These are phyloP conservation scores for Formica selysi DNA, from an alignment of 1,140 invertebrate species.

Conservation along the genomic window DNA sequence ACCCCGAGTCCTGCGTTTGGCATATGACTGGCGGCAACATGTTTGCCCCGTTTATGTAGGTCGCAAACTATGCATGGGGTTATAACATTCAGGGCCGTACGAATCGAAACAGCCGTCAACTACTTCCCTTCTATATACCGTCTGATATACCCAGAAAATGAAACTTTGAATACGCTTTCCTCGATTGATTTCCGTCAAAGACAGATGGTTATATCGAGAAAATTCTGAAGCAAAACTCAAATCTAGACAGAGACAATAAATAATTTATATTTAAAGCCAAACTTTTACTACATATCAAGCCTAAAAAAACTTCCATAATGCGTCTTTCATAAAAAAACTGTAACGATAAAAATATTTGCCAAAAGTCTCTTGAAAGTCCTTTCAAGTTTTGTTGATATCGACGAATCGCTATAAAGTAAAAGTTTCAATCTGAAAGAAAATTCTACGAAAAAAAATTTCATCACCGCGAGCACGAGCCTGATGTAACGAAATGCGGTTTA, in stretches of 20 bases:
- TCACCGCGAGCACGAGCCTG: constrained; percentile 60
- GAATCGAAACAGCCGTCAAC: constrained; percentile 35
- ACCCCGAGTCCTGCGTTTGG: constrained; percentile 72
- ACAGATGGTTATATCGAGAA: neutral
- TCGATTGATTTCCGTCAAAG: constrained; percentile 14
- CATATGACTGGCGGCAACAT: constrained; percentile 70
- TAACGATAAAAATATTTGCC: neutral
- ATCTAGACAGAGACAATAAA: neutral
- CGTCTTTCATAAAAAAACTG: neutral
- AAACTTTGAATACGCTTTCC: constrained; percentile 28
- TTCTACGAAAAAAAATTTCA: constrained; percentile 36
- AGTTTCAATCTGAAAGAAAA: constrained; percentile 5
- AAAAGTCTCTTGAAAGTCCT: neutral
- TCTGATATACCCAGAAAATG: neutral
- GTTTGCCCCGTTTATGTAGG: constrained; percentile 72
- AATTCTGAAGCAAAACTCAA: neutral
- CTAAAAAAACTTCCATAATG: neutral
- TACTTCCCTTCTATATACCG: neutral
- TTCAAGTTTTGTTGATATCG: neutral
- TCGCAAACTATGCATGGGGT: constrained; percentile 65
- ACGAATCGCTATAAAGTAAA: neutral
- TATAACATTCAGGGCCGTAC: constrained; percentile 57
- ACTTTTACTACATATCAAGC: neutral
- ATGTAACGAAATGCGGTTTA: constrained; percentile 68
- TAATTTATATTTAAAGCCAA: constrained; percentile 2